phyloP scores from a whole-genome alignment of 2,888 invertebrate genomes.

The Cacoxenus indagator region DNA sequence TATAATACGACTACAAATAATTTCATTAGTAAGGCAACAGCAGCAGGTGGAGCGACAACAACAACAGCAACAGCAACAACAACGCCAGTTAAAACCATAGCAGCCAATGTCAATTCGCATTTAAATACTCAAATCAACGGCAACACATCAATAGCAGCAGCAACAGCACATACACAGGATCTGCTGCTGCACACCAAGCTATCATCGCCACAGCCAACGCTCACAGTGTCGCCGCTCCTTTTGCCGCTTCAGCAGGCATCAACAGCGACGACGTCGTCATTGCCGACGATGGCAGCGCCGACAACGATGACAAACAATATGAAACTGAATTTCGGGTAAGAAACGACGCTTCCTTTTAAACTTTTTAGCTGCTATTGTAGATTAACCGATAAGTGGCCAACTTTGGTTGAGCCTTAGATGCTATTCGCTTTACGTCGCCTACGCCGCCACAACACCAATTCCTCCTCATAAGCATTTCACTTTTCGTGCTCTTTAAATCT shows the following conservation, averaged over 20 bases:
- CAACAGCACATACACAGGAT: conserved; percentile 30
- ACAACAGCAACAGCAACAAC: conserved; percentile 26
- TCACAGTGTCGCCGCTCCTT: not conserved
- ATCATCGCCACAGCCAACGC: not conserved
- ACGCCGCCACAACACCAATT: too few relatives aligned
- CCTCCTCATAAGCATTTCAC: too few relatives aligned
- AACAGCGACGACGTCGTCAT: too few relatives aligned
- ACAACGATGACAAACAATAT: conserved; percentile 5
- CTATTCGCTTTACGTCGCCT: too few relatives aligned
- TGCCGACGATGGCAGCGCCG: too few relatives aligned
- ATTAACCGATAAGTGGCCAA: too few relatives aligned
- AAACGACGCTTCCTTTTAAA: not conserved
- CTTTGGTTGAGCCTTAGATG: too few relatives aligned
- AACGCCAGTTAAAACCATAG: not conserved
- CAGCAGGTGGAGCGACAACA: too few relatives aligned
- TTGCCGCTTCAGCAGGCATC: conserved; percentile 8
- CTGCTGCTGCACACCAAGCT: not conserved
- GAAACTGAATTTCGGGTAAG: conserved; percentile 18
- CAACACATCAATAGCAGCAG: conserved; percentile 38
- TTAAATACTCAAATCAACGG: conserved; percentile 41
- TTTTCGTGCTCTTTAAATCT: too few relatives aligned
- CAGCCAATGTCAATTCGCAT: conserved; percentile 42
- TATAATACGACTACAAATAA: conserved; percentile 8
- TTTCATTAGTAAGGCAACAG: conserved; percentile 22
- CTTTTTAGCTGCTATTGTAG: too few relatives aligned